Percentiles rank a stretch among this genome's conserved stretches.
phyloP scores from a whole-genome alignment of 2,113 vertebrate genomes.

The Morone saxatilis region DNA sequence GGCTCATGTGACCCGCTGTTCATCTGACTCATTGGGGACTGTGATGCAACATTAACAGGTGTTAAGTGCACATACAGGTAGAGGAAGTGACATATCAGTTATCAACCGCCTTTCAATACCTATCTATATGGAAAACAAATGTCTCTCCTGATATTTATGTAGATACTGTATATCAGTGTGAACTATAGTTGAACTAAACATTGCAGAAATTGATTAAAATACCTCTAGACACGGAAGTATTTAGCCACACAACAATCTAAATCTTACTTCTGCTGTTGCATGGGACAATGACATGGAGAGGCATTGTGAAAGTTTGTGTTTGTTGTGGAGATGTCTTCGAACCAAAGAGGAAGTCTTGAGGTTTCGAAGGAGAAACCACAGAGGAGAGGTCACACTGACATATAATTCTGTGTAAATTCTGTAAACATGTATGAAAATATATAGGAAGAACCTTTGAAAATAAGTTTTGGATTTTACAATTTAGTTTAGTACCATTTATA shows the following conservation, averaged over 20 bases:
- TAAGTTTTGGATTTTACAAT: neutral
- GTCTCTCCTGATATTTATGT: neutral
- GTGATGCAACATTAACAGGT: constrained; percentile 20
- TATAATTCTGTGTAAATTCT: neutral
- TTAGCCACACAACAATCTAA: constrained; percentile 11
- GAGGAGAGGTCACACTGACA: neutral
- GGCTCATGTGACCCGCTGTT: constrained; percentile 10
- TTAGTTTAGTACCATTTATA: neutral
- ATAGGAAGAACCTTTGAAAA: neutral
- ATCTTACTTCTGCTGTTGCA: constrained; percentile 12
- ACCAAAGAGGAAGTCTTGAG: constrained; percentile 37
- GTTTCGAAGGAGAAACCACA: neutral
- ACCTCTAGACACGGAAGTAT: neutral
- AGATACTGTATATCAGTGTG: constrained; percentile 30
- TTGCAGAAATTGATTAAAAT: constrained; percentile 18
- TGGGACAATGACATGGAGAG: neutral
- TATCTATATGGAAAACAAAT: constrained; percentile 13
- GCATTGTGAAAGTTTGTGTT: constrained; percentile 52
- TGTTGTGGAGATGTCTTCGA: constrained; percentile 65
- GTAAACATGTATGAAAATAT: neutral
- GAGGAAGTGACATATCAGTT: constrained; percentile 36
- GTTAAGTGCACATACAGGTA: constrained; percentile 20
- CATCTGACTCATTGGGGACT: constrained; percentile 40
- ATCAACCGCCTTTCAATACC: constrained; percentile 6
- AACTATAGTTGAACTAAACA: constrained; percentile 46